These are phyloP conservation scores for Macrostomum cliftonense DNA, from an alignment of 2,888 invertebrate species.

Conservation along the genomic window DNA sequence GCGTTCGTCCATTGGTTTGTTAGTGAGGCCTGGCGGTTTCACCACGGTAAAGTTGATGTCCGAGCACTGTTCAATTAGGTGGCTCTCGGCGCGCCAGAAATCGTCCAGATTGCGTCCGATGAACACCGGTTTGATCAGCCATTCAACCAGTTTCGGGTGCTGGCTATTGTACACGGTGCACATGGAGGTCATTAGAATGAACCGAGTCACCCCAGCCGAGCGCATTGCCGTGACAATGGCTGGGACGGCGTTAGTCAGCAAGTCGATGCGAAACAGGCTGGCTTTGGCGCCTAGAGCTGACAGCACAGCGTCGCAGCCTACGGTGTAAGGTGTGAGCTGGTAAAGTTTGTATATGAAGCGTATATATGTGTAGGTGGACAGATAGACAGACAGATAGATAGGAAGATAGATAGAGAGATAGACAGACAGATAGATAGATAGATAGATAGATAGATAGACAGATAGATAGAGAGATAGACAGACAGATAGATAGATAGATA, in stretches of 20 bases:
- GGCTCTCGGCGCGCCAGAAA: slow-evolving; percentile 26
- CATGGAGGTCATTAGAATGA: slow-evolving; percentile 11
- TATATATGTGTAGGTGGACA: no score
- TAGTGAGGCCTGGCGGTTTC: slow-evolving; percentile 20
- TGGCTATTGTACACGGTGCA: slow-evolving; percentile 7
- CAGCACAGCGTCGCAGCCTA: slow-evolving; percentile 20
- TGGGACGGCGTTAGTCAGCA: slow-evolving; percentile 19
- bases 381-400: no score
- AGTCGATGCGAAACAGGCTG: slow-evolving; percentile 16
- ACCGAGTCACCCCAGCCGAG: slow-evolving; percentile 16
- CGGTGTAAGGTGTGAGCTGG: background rate
- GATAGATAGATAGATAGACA: no score
- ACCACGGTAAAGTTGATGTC: slow-evolving; percentile 28
- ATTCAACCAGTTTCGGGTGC: slow-evolving; percentile 19
- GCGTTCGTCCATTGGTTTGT: slow-evolving; percentile 13
- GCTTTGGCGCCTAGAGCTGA: slow-evolving; percentile 20
- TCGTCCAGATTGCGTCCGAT: slow-evolving; percentile 20
- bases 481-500: no score
- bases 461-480: no score
- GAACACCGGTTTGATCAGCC: slow-evolving; percentile 21
- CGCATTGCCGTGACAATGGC: slow-evolving; percentile 21
- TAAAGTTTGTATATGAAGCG: background rate
- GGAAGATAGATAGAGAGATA: no score
- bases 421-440: no score
- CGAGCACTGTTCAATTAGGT: slow-evolving; percentile 17